Conservation (phyloP, 2,888 invertebrate species). For the Saturnia pavonia region DNA sequence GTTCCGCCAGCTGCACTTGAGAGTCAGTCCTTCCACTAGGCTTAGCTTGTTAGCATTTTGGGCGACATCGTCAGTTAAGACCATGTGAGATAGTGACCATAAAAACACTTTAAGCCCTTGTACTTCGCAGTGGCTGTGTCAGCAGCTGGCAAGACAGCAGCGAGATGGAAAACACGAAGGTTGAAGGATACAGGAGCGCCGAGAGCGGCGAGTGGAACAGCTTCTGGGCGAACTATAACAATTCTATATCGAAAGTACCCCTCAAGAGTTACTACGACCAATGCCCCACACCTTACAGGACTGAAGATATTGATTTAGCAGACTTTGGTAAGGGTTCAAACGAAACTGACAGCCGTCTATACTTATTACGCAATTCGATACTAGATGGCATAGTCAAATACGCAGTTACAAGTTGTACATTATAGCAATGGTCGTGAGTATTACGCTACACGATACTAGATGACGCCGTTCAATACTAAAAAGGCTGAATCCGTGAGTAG, state of each 20-base stretch:
- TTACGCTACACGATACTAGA: no score
- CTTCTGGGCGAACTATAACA: slow-evolving; percentile 75
- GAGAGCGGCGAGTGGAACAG: slow-evolving; percentile 64
- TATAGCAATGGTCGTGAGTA: background rate
- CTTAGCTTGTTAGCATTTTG: no score
- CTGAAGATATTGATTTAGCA: slow-evolving; percentile 58
- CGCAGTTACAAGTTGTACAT: background rate
- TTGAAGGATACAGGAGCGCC: slow-evolving; percentile 32
- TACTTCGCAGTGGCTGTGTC: slow-evolving; percentile 48
- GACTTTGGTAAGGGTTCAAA: slow-evolving; percentile 54
- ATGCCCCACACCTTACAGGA: slow-evolving; percentile 71
- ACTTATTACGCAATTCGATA: background rate
- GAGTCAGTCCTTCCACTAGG: no score
- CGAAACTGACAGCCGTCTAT: background rate
- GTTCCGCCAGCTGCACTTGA: no score
- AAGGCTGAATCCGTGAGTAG: no score
- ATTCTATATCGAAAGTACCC: slow-evolving; percentile 53
- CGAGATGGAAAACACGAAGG: slow-evolving; percentile 40
- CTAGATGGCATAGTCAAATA: background rate
- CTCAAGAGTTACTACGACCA: slow-evolving; percentile 66
- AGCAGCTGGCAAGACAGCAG: slow-evolving; percentile 62
- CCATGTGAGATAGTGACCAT: no score
- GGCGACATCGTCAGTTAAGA: no score
- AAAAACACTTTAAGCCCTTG: background rate
- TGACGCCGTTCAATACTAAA: no score